These are phyloP conservation scores for Parthenolecanium corni DNA, from an alignment of 2,888 invertebrate genomes.

Conservation along the genomic window DNA sequence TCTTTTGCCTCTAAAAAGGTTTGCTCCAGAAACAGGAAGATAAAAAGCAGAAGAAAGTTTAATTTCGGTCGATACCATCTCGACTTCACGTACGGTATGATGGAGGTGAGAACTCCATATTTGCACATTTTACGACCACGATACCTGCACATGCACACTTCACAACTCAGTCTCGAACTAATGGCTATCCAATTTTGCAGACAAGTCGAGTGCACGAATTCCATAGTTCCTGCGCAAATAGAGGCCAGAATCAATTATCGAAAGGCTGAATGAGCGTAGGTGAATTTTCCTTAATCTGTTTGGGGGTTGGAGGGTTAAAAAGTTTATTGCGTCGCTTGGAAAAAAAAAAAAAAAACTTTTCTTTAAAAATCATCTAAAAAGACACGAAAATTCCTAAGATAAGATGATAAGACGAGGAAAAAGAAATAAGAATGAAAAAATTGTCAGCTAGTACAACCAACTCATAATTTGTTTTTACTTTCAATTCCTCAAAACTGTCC, in stretches of 20 bases:
- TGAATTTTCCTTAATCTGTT: neutral
- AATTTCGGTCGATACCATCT: slow-evolving; percentile 19
- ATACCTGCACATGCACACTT: slow-evolving; percentile 17
- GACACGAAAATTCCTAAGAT: no score
- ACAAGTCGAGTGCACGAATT: slow-evolving; percentile 18
- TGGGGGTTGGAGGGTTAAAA: no score
- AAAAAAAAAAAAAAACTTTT: neutral
- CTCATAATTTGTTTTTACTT: no score
- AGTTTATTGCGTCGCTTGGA: neutral
- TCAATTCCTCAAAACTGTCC: no score
- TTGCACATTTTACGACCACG: slow-evolving; percentile 18
- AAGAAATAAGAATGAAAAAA: no score
- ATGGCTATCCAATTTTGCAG: slow-evolving; percentile 20
- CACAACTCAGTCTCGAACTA: slow-evolving; percentile 19
- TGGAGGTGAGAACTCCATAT: slow-evolving; percentile 13
- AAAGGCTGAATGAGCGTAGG: neutral
- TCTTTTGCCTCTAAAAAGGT: slow-evolving; percentile 6
- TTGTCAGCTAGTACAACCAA: no score
- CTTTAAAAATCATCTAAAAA: no score
- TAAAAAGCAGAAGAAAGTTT: slow-evolving; percentile 11
- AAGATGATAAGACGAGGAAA: no score
- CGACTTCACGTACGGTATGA: slow-evolving; percentile 9
- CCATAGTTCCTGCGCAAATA: slow-evolving; percentile 20
- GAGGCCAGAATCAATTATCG: neutral
- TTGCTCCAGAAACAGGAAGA: slow-evolving; percentile 4